Percentiles rank a stretch among this genome's conserved stretches.
These are phyloP conservation scores for Ostrea denselamellosa DNA, from an alignment of 1,140 invertebrate genomes.

Conservation along the genomic window DNA sequence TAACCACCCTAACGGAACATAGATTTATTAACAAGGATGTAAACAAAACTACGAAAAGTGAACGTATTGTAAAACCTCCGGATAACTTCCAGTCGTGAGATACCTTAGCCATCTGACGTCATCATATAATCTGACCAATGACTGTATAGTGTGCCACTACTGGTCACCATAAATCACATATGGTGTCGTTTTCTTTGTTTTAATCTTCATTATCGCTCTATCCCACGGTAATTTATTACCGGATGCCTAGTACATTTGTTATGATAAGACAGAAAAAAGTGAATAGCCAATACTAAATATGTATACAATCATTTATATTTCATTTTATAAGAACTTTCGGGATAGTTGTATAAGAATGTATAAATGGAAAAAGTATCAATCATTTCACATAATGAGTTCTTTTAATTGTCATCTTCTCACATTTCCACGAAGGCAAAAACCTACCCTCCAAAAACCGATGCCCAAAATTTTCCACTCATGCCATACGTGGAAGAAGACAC, in stretches of 20 bases:
- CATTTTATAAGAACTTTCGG: too few relatives aligned
- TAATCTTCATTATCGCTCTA: background rate
- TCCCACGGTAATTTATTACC: background rate
- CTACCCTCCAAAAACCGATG: too few relatives aligned
- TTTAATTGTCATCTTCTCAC: too few relatives aligned
- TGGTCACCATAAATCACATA: background rate
- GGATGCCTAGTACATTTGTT: background rate
- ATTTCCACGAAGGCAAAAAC: too few relatives aligned
- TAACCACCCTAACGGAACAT: background rate
- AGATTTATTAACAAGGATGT: conserved; percentile 12
- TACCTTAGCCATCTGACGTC: background rate
- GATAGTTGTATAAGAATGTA: too few relatives aligned
- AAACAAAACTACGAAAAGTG: background rate
- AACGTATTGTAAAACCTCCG: background rate
- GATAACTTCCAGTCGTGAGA: background rate
- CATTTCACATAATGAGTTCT: too few relatives aligned
- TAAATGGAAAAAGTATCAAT: too few relatives aligned
- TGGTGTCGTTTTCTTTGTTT: background rate
- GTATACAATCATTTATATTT: too few relatives aligned
- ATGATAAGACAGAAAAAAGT: too few relatives aligned
- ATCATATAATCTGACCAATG: background rate
- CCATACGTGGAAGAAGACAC: background rate
- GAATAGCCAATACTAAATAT: too few relatives aligned
- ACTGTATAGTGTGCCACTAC: background rate
- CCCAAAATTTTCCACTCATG: background rate